phyloP scores from a whole-genome alignment of 2,113 vertebrate species.

The Eidolon helvum region DNA sequence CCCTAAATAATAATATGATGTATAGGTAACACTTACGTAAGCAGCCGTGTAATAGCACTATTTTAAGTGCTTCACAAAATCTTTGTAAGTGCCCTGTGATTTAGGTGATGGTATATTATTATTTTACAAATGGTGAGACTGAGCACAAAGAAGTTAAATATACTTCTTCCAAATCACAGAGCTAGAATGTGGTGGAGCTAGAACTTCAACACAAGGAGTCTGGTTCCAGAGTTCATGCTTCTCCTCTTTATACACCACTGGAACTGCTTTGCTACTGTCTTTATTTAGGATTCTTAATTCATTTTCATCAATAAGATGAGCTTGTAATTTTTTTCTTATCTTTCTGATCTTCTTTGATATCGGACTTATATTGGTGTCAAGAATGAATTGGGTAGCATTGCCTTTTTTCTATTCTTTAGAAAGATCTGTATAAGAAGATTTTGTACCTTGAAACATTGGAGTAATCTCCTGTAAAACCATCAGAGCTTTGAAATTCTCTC shows the following conservation, averaged over 20 bases:
- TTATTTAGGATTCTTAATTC: neutral
- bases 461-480: neutral
- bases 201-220: neutral
- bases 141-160: neutral
- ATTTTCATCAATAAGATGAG: neutral
- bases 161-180: neutral
- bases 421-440: neutral
- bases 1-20: neutral
- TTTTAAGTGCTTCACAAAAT: neutral
- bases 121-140: slow-evolving; percentile 2
- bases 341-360: neutral
- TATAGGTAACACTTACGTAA: neutral
- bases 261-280: neutral
- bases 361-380: neutral
- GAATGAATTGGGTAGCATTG: neutral
- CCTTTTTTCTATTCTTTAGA: neutral
- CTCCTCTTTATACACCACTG: neutral
- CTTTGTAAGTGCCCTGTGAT: neutral
- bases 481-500: neutral
- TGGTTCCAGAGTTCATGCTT: neutral
- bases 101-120: neutral
- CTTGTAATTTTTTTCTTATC: neutral
- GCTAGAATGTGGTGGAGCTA: neutral
- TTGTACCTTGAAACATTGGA: neutral
- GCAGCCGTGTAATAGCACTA: neutral